Base-by-base conservation (phyloP, 53 echinoderm and acorn worm species). In the Stichopus horrens region DNA sequence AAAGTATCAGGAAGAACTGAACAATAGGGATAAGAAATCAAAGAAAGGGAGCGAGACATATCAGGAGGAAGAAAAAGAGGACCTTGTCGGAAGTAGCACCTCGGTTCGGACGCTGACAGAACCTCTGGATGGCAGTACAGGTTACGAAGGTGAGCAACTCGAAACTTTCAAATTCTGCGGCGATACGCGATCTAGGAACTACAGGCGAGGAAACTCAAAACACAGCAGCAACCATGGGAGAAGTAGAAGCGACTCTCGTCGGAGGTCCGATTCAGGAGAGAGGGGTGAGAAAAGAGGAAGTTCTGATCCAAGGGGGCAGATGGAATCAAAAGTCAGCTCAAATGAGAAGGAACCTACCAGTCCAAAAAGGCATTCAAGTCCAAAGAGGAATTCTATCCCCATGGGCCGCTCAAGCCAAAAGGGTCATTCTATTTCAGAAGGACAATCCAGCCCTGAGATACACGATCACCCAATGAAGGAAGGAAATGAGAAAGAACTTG, bases 401-500 rank as follows among this genome's bases (percentile, higher is more conserved):
- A 77, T 37, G 13, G 77, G 77, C 10, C 77, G 52, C 14, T 51
- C 53, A 53, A 77, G 77, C 54, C 77, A 55, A 51, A 81, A 22
- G 77, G 77, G 52, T 7, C 13, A 76, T 16, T 76, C 77, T 51
- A 85, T 65, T 85, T 67, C 66, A 85, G 51, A 66, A 37, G 85
- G 68, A 65, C 52, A 63, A 20, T 22, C 19, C 67, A 13, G 8
- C 66, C 85, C 60, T 22, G 5, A 4, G 71, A 67, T 7, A 14
- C 21, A 14, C 66, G 77, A 54, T 7, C 37, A 76, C 77, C 23
- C 11, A 52, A 21, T 37, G 77, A 16, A 76, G 77, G 77, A 23
- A 65, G 89, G 83, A 14, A 76, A 60, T 53, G 73, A 57, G 76
- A 73, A 79, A 52, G 74, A 79, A 71, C 79, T 86, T 11, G 79